Base-by-base conservation (phyloP, 2,113 vertebrate genomes). In the Peucedramus taeniatus region DNA sequence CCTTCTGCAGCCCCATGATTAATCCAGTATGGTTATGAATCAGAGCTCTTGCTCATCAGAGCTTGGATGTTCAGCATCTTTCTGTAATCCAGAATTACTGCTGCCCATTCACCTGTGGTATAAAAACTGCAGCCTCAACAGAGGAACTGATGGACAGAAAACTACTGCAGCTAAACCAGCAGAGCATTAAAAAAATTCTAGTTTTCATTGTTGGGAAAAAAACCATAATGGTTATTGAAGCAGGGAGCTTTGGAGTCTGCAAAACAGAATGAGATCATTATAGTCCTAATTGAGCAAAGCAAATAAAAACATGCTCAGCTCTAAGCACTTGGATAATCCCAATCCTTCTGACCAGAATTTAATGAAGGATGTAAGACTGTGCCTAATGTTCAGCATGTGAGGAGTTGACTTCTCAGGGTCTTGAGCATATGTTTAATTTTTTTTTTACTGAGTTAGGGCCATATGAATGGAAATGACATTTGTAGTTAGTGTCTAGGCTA, bases 381-480 rank as follows among this genome's bases (percentile, higher is more conserved):
- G 61, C 79, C 83, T 92, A 81, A 94, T 77, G 60, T 88, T 93
- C 79, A 92, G 63, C 71, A 81, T 78, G 68, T 90, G 87, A 95
- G 88, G 60, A 74, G 82, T 30, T 86, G 85, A 81, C 63, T 96
- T 94, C 78, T 90, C 78, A 24, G 64, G 71, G 71, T 83, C 82
- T 86, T 49, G 89, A 95, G 79, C 85, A 78, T 88, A 83, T 83
- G 82, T 89, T 93, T 96, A 70, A 61, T 74, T 94, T 83, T 94
- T 82, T 94, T 60, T 94, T 90, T 66, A 71, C 82, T 61, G 47
- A 94, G 84, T 66, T 91, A 88, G 64, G 71, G 39, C 79, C 63
- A 57, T 77, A 77, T 68, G 82, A 96, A 93, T 94, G 93, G 87
- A 93, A 95, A 96, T 75, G 75, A 91, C 90, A 88, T 97, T 90